Base-by-base conservation (phyloP, 2,797 vertebrate genomes). In the Bradypus variegatus region DNA sequence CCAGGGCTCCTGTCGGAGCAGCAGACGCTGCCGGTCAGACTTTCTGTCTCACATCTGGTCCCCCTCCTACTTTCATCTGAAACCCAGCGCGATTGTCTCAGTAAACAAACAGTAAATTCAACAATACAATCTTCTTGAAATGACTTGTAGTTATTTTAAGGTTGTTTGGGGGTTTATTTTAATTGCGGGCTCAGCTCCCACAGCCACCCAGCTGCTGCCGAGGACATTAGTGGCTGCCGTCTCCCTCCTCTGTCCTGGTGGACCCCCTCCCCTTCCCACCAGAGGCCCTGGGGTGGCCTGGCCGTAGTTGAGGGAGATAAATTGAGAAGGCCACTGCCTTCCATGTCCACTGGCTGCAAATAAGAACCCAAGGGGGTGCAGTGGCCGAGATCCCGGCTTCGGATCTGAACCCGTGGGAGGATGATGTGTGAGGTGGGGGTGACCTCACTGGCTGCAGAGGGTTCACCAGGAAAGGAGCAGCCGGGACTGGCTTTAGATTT, bases 141-240 rank as follows among this genome's bases (percentile, higher is more conserved):
- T 96, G 91, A 94, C 96, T 97, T 97, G 89, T 96, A 97, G 96
- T 97, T 97, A 97, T 97, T 97, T 97, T 97, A 97, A 97, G 97
- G 92, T 95, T 96, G 82, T 96, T 97, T 80, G 80, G 12, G 92
- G 96, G 92, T 97, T 96, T 97, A 90, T 96, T 98, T 97, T 97
- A 97, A 96, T 96, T 97, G 95, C 85, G 65, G 85, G 94, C 86
- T 91, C 89, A 93, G 94, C 92, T 97, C 96, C 95, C 93, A 96
- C 94, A 95, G 95, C 94, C 96, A 86, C 95, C 93, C 96, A n/a
- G 94, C 91, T 95, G 93, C 90, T 96, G 92, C 95, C 94, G 93
- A 91, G 94, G 91, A 62, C 64, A 27, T 62, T 62, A 6, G 7
- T 5, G 62, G 36, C 82, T 64, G 67, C n/a, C 19, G 29, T 60